Conservation (phyloP, 2,113 vertebrate species). For the human (Homo sapiens) region DNA sequence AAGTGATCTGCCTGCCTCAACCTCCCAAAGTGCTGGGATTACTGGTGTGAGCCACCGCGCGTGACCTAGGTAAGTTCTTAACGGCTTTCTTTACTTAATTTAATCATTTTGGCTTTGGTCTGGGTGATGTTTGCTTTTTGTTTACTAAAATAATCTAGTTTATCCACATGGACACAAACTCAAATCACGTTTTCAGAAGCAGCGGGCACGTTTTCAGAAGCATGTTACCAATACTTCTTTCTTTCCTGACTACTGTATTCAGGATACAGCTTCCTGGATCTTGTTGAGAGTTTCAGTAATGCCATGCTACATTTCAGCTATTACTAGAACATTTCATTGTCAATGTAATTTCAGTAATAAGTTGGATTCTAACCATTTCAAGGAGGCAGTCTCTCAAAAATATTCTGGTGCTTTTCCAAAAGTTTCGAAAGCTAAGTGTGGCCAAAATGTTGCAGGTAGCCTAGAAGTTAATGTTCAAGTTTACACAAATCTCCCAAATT, state of each 20-base stretch:
- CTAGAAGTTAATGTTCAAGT: background rate
- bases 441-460: background rate
- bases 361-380: background rate
- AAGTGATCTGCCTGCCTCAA: no score
- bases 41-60: no score
- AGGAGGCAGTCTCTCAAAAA: background rate
- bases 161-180: background rate
- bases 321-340: background rate
- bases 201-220: background rate
- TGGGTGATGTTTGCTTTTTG: background rate
- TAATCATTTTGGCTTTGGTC: background rate
- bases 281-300: background rate
- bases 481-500: conserved; percentile 16
- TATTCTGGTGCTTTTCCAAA: background rate
- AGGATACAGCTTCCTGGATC: background rate
- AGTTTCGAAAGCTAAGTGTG: background rate
- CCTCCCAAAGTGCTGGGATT: no score
- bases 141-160: conserved; percentile 39
- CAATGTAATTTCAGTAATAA: background rate
- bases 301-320: background rate
- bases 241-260: background rate
- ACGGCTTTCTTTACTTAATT: conserved; percentile 11
- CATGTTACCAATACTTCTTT: background rate
- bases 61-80: background rate
- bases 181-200: conserved; percentile 23